phyloP scores from a whole-genome alignment of 2,113 vertebrate species.

The Arothron firmamentum region DNA sequence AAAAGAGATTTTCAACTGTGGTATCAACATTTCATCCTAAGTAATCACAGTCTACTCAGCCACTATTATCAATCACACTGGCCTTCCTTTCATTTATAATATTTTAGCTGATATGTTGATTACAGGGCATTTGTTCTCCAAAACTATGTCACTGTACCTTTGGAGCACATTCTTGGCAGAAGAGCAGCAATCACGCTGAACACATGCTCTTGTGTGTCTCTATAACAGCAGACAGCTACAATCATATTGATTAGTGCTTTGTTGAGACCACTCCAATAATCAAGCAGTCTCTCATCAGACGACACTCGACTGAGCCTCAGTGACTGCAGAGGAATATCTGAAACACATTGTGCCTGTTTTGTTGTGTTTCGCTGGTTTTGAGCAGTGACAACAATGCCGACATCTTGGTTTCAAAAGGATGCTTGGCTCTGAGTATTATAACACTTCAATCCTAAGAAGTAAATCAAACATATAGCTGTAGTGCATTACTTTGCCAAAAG shows the following conservation, averaged over 20 bases:
- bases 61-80: slow-evolving; percentile 24
- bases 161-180: slow-evolving; percentile 40
- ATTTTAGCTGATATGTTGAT: slow-evolving; percentile 41
- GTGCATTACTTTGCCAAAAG: slow-evolving; percentile 19
- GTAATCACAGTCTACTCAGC: slow-evolving; percentile 18
- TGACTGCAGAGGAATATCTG: slow-evolving; percentile 35
- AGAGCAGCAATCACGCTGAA: slow-evolving; percentile 60
- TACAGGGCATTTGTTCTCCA: slow-evolving; percentile 40
- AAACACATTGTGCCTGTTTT: slow-evolving; percentile 43
- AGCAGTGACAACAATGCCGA: slow-evolving; percentile 39
- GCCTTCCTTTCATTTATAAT: slow-evolving; percentile 19
- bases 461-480: slow-evolving; percentile 27
- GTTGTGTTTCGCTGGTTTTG: slow-evolving; percentile 25
- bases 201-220: slow-evolving; percentile 52
- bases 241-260: slow-evolving; percentile 68
- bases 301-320: slow-evolving; percentile 43
- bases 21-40: slow-evolving; percentile 16
- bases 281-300: slow-evolving; percentile 55
- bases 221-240: slow-evolving; percentile 62
- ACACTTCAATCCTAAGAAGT: slow-evolving; percentile 23
- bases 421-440: slow-evolving; percentile 46
- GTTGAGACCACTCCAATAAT: slow-evolving; percentile 68
- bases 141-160: slow-evolving; percentile 44
- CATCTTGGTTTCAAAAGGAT: slow-evolving; percentile 49
- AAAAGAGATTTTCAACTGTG: background rate